These are phyloP conservation scores for Cryptocephalus moraei DNA, from an alignment of 2,888 invertebrate species.

Conservation along the genomic window DNA sequence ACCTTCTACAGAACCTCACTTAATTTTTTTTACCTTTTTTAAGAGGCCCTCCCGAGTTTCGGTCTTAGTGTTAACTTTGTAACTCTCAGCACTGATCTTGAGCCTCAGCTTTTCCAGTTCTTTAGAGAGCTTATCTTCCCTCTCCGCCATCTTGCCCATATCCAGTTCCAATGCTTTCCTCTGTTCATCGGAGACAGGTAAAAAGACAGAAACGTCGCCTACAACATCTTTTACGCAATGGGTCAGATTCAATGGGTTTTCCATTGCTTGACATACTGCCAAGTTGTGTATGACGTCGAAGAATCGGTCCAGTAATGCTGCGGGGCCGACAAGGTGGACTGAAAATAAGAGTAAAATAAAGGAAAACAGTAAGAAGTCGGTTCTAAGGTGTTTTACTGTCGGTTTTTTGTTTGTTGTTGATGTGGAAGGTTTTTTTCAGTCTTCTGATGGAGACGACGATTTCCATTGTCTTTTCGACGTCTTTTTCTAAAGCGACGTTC, in stretches of 20 bases:
- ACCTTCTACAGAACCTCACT: no score
- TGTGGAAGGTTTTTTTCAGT: conserved; percentile 32
- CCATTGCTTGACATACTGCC: conserved; percentile 20
- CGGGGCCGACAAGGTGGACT: conserved; percentile 6
- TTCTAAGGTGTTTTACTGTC: conserved; percentile 22
- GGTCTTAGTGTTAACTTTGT: conserved; percentile 25
- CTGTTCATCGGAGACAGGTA: conserved; percentile 28
- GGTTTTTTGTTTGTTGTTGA: conserved; percentile 29
- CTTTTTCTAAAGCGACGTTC: conserved; percentile 26
- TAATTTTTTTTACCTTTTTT: conserved; percentile 25
- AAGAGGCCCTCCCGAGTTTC: conserved; percentile 26
- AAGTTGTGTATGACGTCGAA: conserved; percentile 25
- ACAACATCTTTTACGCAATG: conserved; percentile 22
- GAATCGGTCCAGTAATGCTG: conserved; percentile 1
- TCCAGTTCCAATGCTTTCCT: conserved; percentile 24
- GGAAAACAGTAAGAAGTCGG: background rate
- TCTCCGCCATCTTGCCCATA: conserved; percentile 26
- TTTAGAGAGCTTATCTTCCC: conserved; percentile 28
- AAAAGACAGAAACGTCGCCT: conserved; percentile 22
- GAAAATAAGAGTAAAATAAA: conserved; percentile 2
- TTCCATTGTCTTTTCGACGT: conserved; percentile 27
- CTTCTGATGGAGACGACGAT: conserved; percentile 30
- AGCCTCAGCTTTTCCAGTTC: conserved; percentile 31
- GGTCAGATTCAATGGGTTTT: conserved; percentile 4
- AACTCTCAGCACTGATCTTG: conserved; percentile 25